phyloP scores from a whole-genome alignment of 2,797 vertebrate genomes.

The Xenops minutus region DNA sequence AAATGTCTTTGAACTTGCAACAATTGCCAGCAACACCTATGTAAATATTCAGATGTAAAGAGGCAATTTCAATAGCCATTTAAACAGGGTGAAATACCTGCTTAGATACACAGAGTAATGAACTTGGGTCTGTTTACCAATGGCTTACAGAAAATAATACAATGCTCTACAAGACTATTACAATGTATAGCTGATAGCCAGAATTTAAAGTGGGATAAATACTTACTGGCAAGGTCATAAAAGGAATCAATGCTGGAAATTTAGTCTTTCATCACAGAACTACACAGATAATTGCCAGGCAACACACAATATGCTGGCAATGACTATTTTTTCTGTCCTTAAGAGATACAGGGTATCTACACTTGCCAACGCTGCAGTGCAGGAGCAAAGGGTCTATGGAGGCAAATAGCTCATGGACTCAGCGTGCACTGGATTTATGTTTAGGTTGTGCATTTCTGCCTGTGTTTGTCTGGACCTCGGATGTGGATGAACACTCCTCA shows the following conservation, averaged over 20 bases:
- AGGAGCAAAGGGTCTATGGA: background rate
- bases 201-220: slow-evolving; percentile 44
- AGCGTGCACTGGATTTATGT: background rate
- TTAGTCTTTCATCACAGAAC: slow-evolving; percentile 21
- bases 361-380: background rate
- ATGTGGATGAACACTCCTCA: background rate
- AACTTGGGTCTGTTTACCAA: slow-evolving; percentile 8
- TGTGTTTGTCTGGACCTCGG: background rate
- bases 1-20: background rate
- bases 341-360: background rate
- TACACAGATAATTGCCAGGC: slow-evolving; percentile 20
- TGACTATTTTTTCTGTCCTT: background rate
- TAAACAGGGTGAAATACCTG: slow-evolving; percentile 15
- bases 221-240: slow-evolving; percentile 45
- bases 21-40: background rate
- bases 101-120: slow-evolving; percentile 18
- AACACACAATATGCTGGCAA: slow-evolving; percentile 12
- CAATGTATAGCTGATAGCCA: slow-evolving; percentile 13
- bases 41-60: background rate
- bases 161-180: background rate
- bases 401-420: accelerated
- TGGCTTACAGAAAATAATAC: background rate
- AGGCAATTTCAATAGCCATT: slow-evolving; percentile 21
- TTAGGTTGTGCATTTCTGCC: background rate
- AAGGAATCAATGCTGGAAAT: slow-evolving; percentile 28